Evolutionary conservation across 2,888 invertebrate species (phyloP).

Genomic region (Drosophila setosimentum): DNA sequence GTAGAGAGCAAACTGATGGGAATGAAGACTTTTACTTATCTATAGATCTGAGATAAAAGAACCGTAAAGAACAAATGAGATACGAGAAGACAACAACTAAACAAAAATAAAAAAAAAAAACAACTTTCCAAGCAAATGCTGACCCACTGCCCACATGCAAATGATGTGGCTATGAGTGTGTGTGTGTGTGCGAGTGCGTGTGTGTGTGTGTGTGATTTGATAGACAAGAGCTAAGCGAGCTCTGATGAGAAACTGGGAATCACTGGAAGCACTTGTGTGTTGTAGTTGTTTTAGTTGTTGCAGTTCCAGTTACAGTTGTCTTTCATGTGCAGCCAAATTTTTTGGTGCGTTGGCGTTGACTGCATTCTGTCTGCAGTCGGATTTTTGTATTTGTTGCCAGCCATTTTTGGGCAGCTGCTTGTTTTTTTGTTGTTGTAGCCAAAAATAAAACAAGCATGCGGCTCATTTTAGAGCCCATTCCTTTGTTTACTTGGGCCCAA

Average conservation of each 20-base stretch:
- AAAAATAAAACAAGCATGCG: constrained; percentile 58
- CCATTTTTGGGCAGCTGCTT: constrained; percentile 62
- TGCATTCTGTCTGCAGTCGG: constrained; percentile 52
- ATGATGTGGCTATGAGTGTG: constrained; percentile 44
- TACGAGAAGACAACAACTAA: constrained; percentile 23
- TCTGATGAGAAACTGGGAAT: constrained; percentile 31
- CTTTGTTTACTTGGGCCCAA: constrained; percentile 71
- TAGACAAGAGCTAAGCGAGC: constrained; percentile 37
- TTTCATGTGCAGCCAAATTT: constrained; percentile 46
- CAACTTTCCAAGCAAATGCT: constrained; percentile 61
- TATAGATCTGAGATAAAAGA: constrained; percentile 18
- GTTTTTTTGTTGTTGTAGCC: constrained; percentile 40
- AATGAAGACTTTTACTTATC: constrained; percentile 26
- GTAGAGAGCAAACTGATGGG: constrained; percentile 32
- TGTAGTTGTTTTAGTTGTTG: constrained; percentile 23
- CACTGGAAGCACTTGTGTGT: constrained; percentile 36
- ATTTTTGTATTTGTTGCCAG: constrained; percentile 29
- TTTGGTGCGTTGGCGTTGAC: constrained; percentile 78
- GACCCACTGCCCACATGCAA: constrained; percentile 77
- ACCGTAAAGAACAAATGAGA: constrained; percentile 37
- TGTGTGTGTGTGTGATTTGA: constrained; percentile 35
- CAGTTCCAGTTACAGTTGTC: constrained; percentile 29
- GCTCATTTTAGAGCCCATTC: constrained; percentile 49
- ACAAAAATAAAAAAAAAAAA: constrained; percentile 3
- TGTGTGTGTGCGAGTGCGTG: constrained; percentile 17